These are phyloP conservation scores for Psittacus erithacus DNA, from an alignment of 2,113 vertebrate species.

Conservation along the genomic window DNA sequence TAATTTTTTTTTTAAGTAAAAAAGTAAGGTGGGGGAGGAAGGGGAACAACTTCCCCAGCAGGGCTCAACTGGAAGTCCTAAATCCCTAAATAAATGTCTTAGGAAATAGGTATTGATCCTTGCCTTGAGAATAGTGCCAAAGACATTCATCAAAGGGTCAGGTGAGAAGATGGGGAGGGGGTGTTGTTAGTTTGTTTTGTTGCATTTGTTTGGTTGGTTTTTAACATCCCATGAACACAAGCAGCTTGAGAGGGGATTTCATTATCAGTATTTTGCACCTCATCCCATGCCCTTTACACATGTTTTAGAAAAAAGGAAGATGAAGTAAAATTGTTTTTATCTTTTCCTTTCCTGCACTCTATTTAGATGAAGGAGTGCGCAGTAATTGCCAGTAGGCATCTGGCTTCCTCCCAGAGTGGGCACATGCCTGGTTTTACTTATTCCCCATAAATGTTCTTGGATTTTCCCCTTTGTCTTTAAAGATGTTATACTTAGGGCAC, in stretches of 20 bases:
- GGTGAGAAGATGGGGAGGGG: neutral
- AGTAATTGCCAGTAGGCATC: neutral
- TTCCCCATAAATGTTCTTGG: neutral
- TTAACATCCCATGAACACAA: conserved; percentile 23
- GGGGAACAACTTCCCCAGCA: neutral
- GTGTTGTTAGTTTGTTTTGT: neutral
- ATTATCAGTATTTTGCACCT: neutral
- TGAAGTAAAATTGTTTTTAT: neutral
- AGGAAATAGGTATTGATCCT: conserved; percentile 66
- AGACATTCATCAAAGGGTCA: conserved; percentile 57
- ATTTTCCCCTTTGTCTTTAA: neutral
- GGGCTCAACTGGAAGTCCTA: conserved; percentile 28
- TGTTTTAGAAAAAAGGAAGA: conserved; percentile 21
- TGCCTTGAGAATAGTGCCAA: conserved; percentile 11
- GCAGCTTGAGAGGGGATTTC: neutral
- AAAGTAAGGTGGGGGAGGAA: neutral
- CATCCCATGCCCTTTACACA: neutral
- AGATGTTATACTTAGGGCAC: neutral
- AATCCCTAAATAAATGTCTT: conserved; percentile 60
- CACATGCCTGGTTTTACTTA: neutral
- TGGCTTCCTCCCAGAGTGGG: neutral
- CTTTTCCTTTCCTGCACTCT: neutral
- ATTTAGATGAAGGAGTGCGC: neutral
- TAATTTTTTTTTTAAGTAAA: neutral
- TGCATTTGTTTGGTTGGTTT: neutral